phyloP scores from a whole-genome alignment of 2,113 vertebrate genomes.

The Archilochus colubris region DNA sequence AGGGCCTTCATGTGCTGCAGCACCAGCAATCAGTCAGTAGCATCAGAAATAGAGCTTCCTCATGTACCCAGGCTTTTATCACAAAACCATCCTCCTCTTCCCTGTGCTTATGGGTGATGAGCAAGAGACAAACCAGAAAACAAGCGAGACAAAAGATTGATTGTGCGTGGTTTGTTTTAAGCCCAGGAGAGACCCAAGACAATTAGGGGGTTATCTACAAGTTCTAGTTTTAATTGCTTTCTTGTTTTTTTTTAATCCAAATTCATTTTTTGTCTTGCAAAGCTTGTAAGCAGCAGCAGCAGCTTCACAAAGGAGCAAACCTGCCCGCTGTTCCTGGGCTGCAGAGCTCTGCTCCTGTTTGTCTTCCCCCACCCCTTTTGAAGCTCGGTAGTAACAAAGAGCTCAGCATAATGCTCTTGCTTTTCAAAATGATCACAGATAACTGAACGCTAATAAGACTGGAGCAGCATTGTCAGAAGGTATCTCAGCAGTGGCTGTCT shows the following conservation, averaged over 20 bases:
- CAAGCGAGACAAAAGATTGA: constrained; percentile 21
- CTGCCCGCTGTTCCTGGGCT: constrained; percentile 11
- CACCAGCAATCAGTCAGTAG: neutral
- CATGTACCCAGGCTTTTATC: neutral
- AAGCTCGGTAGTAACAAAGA: constrained; percentile 43
- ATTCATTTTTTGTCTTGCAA: neutral
- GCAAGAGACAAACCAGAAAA: constrained; percentile 1
- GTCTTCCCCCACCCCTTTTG: constrained; percentile 17
- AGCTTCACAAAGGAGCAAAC: constrained; percentile 17
- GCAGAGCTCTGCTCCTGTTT: neutral
- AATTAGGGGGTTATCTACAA: constrained; percentile 27
- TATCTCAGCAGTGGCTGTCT: constrained; percentile 45
- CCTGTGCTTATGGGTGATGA: neutral
- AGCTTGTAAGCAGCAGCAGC: constrained; percentile 17
- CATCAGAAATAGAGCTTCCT: neutral
- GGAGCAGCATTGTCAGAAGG: constrained; percentile 66
- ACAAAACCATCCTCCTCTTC: neutral
- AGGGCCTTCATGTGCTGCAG: neutral
- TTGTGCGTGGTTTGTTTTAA: neutral
- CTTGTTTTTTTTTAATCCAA: neutral
- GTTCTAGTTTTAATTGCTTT: constrained; percentile 51
- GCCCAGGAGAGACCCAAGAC: neutral
- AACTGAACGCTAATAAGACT: constrained; percentile 56
- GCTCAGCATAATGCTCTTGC: constrained; percentile 50
- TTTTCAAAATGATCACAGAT: constrained; percentile 63